These are phyloP conservation scores for Cynocephalus volans DNA, from an alignment of 2,113 vertebrate species.

Conservation along the genomic window DNA sequence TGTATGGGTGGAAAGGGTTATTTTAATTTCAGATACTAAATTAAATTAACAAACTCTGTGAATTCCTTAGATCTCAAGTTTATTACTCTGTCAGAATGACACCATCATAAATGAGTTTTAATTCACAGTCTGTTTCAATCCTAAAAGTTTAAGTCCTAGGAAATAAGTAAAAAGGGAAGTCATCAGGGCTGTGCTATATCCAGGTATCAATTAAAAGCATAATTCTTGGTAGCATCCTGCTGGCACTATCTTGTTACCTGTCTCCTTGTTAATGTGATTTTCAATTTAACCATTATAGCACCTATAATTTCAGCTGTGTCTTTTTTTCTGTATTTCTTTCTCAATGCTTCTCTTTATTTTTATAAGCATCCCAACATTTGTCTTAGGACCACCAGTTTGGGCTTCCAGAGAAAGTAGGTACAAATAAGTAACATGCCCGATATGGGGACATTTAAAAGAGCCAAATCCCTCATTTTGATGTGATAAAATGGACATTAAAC, in stretches of 20 bases:
- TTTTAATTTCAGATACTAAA: constrained; percentile 7
- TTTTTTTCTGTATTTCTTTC: background rate
- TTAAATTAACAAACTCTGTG: constrained; percentile 41
- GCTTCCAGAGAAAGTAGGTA: background rate
- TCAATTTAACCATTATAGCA: background rate
- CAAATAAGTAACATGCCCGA: background rate
- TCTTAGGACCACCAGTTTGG: background rate
- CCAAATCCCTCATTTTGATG: background rate
- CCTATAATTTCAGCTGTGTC: background rate
- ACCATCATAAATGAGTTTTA: constrained; percentile 49
- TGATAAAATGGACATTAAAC: background rate
- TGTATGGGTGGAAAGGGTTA: background rate
- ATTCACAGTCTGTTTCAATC: constrained; percentile 7
- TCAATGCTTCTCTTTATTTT: background rate
- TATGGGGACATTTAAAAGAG: background rate
- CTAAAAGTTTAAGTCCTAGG: constrained; percentile 6
- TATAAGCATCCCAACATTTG: background rate
- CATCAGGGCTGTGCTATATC: background rate
- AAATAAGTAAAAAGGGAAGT: background rate
- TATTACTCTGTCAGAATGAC: background rate
- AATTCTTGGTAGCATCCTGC: background rate
- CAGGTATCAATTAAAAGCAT: background rate
- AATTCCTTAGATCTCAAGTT: constrained; percentile 24
- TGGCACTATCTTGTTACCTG: background rate
- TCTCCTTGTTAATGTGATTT: background rate